Base-by-base conservation (phyloP, 2,888 invertebrate genomes). In the Aproaerema taeniolella region DNA sequence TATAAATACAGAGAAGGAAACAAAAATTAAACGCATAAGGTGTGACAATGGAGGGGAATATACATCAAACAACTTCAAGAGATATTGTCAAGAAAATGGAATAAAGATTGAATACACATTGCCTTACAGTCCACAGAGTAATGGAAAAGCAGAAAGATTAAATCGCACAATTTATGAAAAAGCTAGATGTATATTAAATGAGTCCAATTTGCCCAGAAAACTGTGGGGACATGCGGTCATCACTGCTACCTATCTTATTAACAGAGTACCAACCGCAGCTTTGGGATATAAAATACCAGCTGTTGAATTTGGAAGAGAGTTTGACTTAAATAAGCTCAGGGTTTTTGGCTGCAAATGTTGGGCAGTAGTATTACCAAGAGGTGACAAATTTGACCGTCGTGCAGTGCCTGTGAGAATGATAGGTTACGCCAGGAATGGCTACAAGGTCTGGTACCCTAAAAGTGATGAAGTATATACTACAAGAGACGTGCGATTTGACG, bases 171-270 rank as follows among this genome's bases (percentile, higher is more conserved):
- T 43, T 5, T 38, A 31, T 16, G 32, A 46, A 10, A 46, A 39
- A 31, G 34, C 42, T 12, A 39, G 44, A 14, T 41, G 41, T 5
- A 26, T 45, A 31, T 15, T 52, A 5, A 2, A 13, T 9, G 16
- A 32, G 12, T 4, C 32, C 2, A 17, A 17, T 4, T 6, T 32
- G 17, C 16, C 32, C 2, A 32, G 41, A 17, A 1, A 39, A 7
- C 24, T 51, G 11, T 53, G 50, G 53, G 42, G 48, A 17, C 42
- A 53, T 31, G 50, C 50, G 0, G 20, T 53, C 0, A 28, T 41
- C 47, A 10, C 35, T 31, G 0, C 50, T 42, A 30, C 32, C 38
- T 28, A 16, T 48, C 4, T 49, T 6, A 10, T 32, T 1, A 32
- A 32, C 12, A 16, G 53, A 14, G 45, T 38, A 7, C 47, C 48